A percentile compares a stretch with the other conserved stretches of the same genome.
These are phyloP conservation scores for Operophtera brumata DNA, from an alignment of 2,888 invertebrate species.

Conservation along the genomic window DNA sequence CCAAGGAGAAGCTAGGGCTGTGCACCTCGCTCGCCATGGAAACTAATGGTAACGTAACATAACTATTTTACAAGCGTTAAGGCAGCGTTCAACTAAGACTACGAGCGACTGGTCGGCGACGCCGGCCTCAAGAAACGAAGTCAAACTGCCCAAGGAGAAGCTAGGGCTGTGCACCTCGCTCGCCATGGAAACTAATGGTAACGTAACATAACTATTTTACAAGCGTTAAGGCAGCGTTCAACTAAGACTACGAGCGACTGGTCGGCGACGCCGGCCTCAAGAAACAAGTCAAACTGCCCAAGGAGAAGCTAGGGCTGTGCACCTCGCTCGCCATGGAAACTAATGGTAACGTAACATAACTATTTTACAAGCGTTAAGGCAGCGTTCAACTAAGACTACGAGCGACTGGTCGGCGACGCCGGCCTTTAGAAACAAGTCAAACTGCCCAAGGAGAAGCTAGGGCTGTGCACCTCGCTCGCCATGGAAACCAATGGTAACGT, in stretches of 20 bases:
- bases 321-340: conserved; percentile 91
- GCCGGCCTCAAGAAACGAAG: no score
- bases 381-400: no score
- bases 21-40: conserved; percentile 91
- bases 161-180: no score
- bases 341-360: no score
- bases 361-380: no score
- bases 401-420: conserved; percentile 84
- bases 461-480: conserved; percentile 89
- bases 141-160: no score
- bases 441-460: conserved; percentile 87
- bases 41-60: conserved; percentile 90
- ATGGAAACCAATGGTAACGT: conserved; percentile 91
- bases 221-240: no score
- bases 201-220: no score
- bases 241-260: conserved; percentile 85
- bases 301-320: conserved; percentile 88
- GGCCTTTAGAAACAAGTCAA: conserved; percentile 87
- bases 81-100: no score
- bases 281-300: conserved; percentile 87
- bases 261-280: conserved; percentile 86
- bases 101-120: no score
- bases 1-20: conserved; percentile 87
- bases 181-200: no score
- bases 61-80: no score